Base-by-base conservation (phyloP, 2,113 vertebrate species). In the Sinocyclocheilus rhinocerous region DNA sequence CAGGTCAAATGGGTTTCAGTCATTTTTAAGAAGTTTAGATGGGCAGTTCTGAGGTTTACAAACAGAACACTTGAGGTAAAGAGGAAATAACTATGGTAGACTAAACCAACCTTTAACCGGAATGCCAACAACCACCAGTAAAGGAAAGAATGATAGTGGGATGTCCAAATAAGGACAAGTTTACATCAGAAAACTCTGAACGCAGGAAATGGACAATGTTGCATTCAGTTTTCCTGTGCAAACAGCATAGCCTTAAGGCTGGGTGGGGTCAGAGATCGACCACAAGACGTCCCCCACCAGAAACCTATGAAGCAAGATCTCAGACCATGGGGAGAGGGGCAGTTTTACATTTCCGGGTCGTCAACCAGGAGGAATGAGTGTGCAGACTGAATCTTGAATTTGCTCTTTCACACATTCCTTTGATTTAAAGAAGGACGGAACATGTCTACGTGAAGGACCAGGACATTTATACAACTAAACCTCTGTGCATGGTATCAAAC, bases 361-460 rank as follows among this genome's bases (percentile, higher is more conserved):
- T n/a, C 75, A 84, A 81, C 57, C 72, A 84, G 16, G 45, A 87
- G 87, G 89, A 91, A 90, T 89, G 85, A 73, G 75, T 76, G 85
- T 75, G 81, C 76, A 75, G 85, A 52, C 16, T 20, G 50, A 81
- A 52, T 52, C 5, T 76, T 52, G 45, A 18, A 57, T 69, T 81
- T 48, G 22, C 70, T 55, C 13, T 42, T 57, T 13, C 33, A n/a
- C 33, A 77, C 42, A 33, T 77, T 77, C 15, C 42, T 36, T 39
- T 11, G 15, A 22, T 55, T 72, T 29, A 29, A 29, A 7, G 15
- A 20, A 77, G 29, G 67, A 36, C 3, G 1, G 29, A 69, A 69
- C 6, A 45, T 45, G 33, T 73, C 70, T 12, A 73, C 1, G 9
- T 12, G 61, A 26, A 73, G 0, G 2, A 69, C 67, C 6, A 69